Conservation (phyloP, 2,888 invertebrate genomes). For the Chrysodeixis includens region DNA sequence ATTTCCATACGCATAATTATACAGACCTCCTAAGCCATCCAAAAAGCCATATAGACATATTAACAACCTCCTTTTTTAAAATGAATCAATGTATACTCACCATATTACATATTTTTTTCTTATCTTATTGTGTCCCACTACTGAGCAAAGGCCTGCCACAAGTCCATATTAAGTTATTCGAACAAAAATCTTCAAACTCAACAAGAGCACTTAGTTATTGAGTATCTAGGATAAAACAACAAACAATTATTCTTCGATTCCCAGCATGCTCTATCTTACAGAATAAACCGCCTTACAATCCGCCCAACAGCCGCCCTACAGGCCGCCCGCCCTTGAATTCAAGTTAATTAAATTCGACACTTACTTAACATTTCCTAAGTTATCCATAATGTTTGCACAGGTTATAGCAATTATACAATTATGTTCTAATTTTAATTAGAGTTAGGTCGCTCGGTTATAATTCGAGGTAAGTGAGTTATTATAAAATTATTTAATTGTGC, state of each 20-base stretch:
- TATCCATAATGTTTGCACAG: constrained; percentile 19
- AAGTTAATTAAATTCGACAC: constrained; percentile 31
- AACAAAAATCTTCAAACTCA: background rate
- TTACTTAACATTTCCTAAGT: constrained; percentile 16
- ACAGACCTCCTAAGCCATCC: too few relatives aligned
- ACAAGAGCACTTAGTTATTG: background rate
- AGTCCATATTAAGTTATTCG: too few relatives aligned
- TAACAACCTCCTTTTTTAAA: too few relatives aligned
- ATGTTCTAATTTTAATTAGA: constrained; percentile 4
- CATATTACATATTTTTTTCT: too few relatives aligned
- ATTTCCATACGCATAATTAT: too few relatives aligned
- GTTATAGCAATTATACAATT: constrained; percentile 17
- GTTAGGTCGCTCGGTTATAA: background rate
- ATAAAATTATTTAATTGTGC: background rate
- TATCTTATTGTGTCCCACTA: too few relatives aligned
- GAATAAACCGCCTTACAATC: constrained; percentile 28
- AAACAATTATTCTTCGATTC: constrained; percentile 2
- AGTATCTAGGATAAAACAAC: constrained; percentile 15
- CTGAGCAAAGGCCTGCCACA: too few relatives aligned
- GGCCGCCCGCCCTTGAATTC: constrained; percentile 20
- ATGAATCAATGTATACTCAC: too few relatives aligned
- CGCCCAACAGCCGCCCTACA: constrained; percentile 14
- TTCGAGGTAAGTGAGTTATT: background rate
- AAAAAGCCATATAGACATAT: too few relatives aligned
- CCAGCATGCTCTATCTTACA: constrained; percentile 32